A percentile compares a stretch with the other conserved stretches of the same genome.
phyloP scores from a whole-genome alignment of 2,797 vertebrate species.

The Spea hammondii region DNA sequence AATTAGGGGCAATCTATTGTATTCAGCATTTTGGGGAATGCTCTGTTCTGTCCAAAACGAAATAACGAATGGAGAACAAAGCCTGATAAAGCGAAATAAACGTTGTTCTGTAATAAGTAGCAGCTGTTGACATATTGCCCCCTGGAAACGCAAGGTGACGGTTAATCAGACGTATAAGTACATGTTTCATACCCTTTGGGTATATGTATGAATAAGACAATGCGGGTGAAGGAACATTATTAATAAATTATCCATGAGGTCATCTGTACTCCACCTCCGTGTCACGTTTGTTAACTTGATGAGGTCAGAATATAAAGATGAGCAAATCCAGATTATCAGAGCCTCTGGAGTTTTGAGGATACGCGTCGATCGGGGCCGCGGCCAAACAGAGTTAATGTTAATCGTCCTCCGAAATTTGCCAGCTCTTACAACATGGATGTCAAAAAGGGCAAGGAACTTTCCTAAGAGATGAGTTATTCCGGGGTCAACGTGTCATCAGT shows the following conservation, averaged over 20 bases:
- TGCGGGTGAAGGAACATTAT: not conserved
- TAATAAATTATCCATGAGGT: not conserved
- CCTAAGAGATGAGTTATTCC: too few species aligned
- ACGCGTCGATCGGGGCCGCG: not conserved
- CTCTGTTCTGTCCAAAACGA: not conserved
- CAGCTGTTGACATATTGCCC: constrained; percentile 9
- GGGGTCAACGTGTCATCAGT: too few species aligned
- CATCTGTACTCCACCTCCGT: not conserved
- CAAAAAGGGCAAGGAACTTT: too few species aligned
- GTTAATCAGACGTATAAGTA: not conserved
- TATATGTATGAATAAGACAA: not conserved
- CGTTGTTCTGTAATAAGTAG: constrained; percentile 6
- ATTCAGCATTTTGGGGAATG: constrained; percentile 7
- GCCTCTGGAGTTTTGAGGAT: not conserved
- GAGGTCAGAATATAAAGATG: not conserved
- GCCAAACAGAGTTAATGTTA: too few species aligned
- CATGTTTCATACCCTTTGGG: not conserved
- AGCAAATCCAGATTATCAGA: not conserved
- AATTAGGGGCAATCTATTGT: constrained; percentile 19
- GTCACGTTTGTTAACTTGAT: not conserved
- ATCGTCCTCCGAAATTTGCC: too few species aligned
- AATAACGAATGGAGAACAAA: constrained; percentile 19
- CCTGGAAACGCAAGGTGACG: constrained; percentile 1
- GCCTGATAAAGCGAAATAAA: constrained; percentile 11
- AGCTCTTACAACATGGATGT: too few species aligned